A percentile compares a stretch with the other conserved stretches of the same genome.
These are phyloP conservation scores for Ophion obscuratus DNA, from an alignment of 2,888 invertebrate species.

Conservation along the genomic window DNA sequence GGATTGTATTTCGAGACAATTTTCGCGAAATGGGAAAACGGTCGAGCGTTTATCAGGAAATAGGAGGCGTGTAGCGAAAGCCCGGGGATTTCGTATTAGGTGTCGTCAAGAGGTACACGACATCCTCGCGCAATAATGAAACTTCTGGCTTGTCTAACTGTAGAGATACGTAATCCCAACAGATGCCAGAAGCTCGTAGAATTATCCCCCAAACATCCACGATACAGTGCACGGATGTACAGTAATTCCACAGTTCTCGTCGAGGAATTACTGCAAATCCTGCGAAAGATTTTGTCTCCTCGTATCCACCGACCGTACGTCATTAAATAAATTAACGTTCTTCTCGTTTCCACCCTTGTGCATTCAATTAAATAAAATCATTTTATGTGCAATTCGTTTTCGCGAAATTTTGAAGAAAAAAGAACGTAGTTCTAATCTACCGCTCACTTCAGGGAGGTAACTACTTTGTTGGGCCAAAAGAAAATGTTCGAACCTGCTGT, in stretches of 20 bases:
- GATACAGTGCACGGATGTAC: conserved; percentile 50
- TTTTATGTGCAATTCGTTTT: background rate
- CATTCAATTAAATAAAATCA: background rate
- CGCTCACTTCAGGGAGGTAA: background rate
- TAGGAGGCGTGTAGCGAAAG: background rate
- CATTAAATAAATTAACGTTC: conserved; percentile 51
- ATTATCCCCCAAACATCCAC: conserved; percentile 37
- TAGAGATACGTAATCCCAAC: conserved; percentile 61
- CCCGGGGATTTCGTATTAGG: conserved; percentile 38
- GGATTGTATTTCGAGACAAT: background rate
- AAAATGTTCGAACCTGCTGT: too few relatives aligned
- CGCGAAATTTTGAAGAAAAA: background rate
- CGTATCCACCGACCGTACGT: background rate
- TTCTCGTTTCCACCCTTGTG: background rate
- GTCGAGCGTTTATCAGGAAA: conserved; percentile 17
- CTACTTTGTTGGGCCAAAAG: too few relatives aligned
- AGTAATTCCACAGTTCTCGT: conserved; percentile 65
- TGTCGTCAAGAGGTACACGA: conserved; percentile 48
- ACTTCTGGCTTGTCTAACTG: conserved; percentile 44
- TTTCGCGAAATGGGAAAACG: background rate
- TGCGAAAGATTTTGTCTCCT: conserved; percentile 47
- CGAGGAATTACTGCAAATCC: conserved; percentile 67
- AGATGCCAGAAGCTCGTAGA: conserved; percentile 55
- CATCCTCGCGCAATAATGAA: conserved; percentile 64
- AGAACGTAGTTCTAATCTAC: background rate